Base-by-base conservation (phyloP, 1,140 invertebrate species). In the Aphidius ervi region DNA sequence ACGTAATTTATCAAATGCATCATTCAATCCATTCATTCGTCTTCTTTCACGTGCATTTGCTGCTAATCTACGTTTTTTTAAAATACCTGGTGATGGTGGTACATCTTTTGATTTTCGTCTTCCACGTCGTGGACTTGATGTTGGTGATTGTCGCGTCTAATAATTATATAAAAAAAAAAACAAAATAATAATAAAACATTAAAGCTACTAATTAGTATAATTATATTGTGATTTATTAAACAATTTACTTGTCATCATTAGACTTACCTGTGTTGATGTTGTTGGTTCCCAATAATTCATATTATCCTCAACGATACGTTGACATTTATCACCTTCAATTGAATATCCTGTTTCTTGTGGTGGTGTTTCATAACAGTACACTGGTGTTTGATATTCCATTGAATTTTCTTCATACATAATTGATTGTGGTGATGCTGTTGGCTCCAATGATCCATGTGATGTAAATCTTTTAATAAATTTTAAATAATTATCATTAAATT, bases 21-120 rank as follows among this genome's bases (percentile, higher is more conserved):
- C 87, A 71, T 93, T 93, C 31, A 93, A 73, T 5, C 88, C 88
- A 69, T 91, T 90, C 91, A 93, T 93, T 31, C 91, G 76, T 61
- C 89, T 79, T 37, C 91, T 78, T 77, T 93, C 91, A 2, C 87
- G 76, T 0, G 90, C 90, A 74, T 93, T 92, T 1, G 90, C 90
- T 0, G 89, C 88, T 37, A 90, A 76, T 40, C 90, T 73, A 20
- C 89, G 77, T 46, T 84, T 81, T 61, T 85, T 85, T 45, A 87
- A 59, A 0, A 89, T 81, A 3, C 79, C 83, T 1, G 85, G 84
- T 45, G 84, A 86, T 1, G 84, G 79, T 8, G 81, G 81, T 0
- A 78, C 72, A 37, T 79, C 75, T 0, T 74, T 68, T 4, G 73
- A 78, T 59, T 73, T 72, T 49, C 78, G 71, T 16, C 77, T 70